Evolutionary conservation across 64 coral and sea anemone species (phyloP).

Genomic region (Montipora capricornis): DNA sequence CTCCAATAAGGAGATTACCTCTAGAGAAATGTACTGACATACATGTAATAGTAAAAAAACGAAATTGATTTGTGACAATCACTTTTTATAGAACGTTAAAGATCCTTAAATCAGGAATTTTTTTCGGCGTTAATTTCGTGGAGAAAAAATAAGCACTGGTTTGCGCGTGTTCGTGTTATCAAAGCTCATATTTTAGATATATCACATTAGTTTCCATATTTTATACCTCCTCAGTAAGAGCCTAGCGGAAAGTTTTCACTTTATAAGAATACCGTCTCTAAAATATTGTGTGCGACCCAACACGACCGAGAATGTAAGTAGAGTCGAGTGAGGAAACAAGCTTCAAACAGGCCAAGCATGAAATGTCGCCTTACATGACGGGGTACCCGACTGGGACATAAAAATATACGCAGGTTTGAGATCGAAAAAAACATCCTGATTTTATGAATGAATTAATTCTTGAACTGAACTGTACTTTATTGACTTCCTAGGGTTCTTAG

Average conservation of each 20-base stretch:
- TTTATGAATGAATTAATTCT: neutral
- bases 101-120: too few species aligned
- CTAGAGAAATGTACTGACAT: neutral
- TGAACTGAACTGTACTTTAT: neutral
- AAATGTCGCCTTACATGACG: too few species aligned
- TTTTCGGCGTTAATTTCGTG: too few species aligned
- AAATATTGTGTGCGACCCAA: neutral
- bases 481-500: neutral
- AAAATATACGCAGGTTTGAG: neutral
- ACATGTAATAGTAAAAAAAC: neutral
- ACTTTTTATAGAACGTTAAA: neutral
- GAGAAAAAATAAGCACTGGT: too few species aligned
- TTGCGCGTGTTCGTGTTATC: too few species aligned
- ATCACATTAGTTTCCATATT: neutral
- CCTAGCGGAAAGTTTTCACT: constrained; percentile 20
- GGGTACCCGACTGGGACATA: neutral
- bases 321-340: neutral
- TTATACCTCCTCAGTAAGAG: neutral
- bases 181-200: neutral
- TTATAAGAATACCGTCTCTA: neutral
- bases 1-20: neutral
- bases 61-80: neutral
- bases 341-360: neutral
- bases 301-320: neutral
- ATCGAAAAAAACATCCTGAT: neutral